Conservation (phyloP, 2,888 invertebrate genomes). For the Philonicus albiceps region DNA sequence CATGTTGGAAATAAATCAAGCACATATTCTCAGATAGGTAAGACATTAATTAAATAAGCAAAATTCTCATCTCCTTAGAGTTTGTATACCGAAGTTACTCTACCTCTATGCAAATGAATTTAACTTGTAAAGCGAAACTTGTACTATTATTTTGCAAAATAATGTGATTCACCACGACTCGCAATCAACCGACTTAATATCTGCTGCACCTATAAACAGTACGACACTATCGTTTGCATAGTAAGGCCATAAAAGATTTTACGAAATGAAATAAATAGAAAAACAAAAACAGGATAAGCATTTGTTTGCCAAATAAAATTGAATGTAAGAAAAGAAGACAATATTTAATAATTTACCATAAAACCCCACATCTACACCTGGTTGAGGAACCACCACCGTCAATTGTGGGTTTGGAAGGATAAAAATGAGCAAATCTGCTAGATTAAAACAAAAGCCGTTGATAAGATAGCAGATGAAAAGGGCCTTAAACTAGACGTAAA, state of each 20-base stretch:
- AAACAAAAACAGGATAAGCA: neutral
- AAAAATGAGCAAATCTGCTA: neutral
- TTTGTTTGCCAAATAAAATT: neutral
- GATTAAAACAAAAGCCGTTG: neutral
- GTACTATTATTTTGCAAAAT: neutral
- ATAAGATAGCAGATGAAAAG: neutral
- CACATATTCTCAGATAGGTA: slow-evolving; percentile 5
- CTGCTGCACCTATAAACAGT: neutral
- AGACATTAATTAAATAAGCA: neutral
- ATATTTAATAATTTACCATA: neutral
- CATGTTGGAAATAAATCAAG: slow-evolving; percentile 36
- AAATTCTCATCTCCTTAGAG: neutral
- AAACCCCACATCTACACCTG: neutral
- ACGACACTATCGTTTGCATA: neutral
- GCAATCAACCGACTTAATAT: neutral
- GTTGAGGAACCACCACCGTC: neutral
- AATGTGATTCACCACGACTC: neutral
- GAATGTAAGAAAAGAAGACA: neutral
- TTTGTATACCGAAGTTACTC: neutral
- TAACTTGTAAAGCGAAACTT: neutral
- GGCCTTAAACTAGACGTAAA: neutral
- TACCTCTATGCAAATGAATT: neutral
- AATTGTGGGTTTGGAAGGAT: neutral
- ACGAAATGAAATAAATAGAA: neutral
- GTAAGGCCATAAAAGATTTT: neutral